phyloP scores from a whole-genome alignment of 2,113 vertebrate species.

The Helogale parvula region DNA sequence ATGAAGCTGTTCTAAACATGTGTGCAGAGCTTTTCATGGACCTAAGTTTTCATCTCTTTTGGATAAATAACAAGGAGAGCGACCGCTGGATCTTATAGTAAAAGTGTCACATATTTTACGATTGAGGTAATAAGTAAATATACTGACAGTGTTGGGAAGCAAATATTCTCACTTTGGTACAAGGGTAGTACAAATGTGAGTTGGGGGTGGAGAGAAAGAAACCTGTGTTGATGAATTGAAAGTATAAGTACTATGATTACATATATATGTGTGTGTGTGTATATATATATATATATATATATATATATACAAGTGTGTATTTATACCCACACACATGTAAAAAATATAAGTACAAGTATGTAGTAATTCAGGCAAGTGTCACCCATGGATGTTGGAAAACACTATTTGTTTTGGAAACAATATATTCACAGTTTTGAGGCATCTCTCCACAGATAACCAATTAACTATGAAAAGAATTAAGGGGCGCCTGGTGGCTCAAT shows the following conservation, averaged over 20 bases:
- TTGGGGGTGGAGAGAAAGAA: not conserved
- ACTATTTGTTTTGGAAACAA: not conserved
- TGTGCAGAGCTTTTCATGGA: not conserved
- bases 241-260: not conserved
- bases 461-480: not conserved
- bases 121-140: slow-evolving; percentile 4
- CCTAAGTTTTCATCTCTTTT: not conserved
- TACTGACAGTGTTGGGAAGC: not conserved
- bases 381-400: not conserved
- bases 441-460: slow-evolving; percentile 6
- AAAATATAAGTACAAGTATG: not conserved
- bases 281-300: no score
- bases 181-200: not conserved
- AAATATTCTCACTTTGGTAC: not conserved
- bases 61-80: not conserved
- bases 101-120: not conserved
- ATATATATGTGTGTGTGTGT: not conserved
- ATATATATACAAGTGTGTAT: no score
- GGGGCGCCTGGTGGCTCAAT: no score
- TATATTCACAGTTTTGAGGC: not conserved
- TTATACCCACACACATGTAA: not conserved
- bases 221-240: not conserved
- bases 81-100: not conserved
- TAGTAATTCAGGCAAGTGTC: not conserved
- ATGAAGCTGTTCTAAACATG: not conserved